Percentiles rank a stretch among this genome's conserved stretches.
Conservation (phyloP, 1,140 invertebrate genomes). For the Bombus polaris region DNA sequence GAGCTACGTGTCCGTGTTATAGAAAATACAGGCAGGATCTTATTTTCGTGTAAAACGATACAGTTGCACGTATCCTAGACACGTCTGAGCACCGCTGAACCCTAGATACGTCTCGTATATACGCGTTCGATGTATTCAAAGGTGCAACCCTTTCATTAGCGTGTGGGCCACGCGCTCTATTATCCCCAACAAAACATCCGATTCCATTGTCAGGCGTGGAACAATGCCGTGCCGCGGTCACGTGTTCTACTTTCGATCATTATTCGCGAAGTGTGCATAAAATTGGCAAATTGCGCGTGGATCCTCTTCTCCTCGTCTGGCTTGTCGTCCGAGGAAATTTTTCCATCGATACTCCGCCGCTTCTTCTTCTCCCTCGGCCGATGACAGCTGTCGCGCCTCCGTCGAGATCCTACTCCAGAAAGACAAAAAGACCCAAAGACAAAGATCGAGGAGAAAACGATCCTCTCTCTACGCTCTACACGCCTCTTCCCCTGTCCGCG, state of each 20-base stretch:
- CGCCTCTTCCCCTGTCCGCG: not conserved
- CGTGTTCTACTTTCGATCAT: conserved; percentile 80
- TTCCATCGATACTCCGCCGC: not conserved
- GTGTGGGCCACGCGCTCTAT: conserved; percentile 81
- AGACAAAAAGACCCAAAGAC: conserved; percentile 3
- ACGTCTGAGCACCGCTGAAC: conserved; percentile 63
- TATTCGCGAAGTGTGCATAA: conserved; percentile 76
- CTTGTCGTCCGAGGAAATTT: not conserved
- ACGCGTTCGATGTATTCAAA: conserved; percentile 76
- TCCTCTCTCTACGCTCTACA: not conserved
- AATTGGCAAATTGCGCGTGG: conserved; percentile 74
- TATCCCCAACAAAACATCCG: conserved; percentile 81
- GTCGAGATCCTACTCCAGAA: conserved; percentile 29
- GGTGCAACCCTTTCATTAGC: conserved; percentile 82
- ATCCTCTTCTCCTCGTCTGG: not conserved
- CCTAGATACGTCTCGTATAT: conserved; percentile 58
- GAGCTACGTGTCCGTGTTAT: too few species aligned
- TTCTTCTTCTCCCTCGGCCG: not conserved
- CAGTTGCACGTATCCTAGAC: not conserved
- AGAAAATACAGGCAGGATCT: too few species aligned
- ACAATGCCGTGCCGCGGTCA: conserved; percentile 75
- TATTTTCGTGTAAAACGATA: not conserved
- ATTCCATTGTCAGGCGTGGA: conserved; percentile 79
- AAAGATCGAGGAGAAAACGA: conserved; percentile 55
- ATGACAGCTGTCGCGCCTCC: conserved; percentile 59